Percentiles rank a stretch among this genome's conserved stretches.
phyloP scores from a whole-genome alignment of 2,888 invertebrate species.

The Plusia festucae region DNA sequence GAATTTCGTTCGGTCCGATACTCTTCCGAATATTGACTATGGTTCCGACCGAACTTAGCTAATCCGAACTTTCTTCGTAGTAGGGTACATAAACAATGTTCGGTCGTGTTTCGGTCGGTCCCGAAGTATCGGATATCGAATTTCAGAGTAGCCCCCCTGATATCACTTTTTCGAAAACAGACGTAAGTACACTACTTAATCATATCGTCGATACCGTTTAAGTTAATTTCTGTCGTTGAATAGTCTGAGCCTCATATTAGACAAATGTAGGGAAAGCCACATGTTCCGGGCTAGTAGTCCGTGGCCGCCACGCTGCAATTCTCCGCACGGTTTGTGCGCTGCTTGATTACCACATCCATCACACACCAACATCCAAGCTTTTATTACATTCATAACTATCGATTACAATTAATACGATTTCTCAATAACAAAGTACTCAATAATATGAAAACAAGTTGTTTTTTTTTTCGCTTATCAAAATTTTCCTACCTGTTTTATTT shows the following conservation, averaged over 20 bases:
- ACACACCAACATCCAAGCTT: slow-evolving; percentile 31
- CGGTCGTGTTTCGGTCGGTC: no score
- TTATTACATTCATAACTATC: slow-evolving; percentile 22
- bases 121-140: no score
- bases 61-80: no score
- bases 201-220: not conserved
- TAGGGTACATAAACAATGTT: no score
- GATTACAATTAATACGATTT: slow-evolving; percentile 26
- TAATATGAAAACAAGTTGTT: no score
- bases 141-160: no score
- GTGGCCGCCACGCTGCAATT: slow-evolving; percentile 78
- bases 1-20: no score
- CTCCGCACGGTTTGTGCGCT: slow-evolving; percentile 76
- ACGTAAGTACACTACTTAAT: no score
- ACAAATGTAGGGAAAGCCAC: slow-evolving; percentile 78
- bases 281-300: slow-evolving; percentile 82
- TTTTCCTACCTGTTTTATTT: no score
- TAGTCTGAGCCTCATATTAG: slow-evolving; percentile 52
- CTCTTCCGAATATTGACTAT: no score
- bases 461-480: not conserved
- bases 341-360: slow-evolving; percentile 62
- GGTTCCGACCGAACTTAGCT: no score
- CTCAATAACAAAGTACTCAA: slow-evolving; percentile 12
- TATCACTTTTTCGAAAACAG: no score
- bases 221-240: slow-evolving; percentile 26